These are phyloP conservation scores for Meiosimyza decipiens DNA, from an alignment of 2,888 invertebrate species.

Conservation along the genomic window DNA sequence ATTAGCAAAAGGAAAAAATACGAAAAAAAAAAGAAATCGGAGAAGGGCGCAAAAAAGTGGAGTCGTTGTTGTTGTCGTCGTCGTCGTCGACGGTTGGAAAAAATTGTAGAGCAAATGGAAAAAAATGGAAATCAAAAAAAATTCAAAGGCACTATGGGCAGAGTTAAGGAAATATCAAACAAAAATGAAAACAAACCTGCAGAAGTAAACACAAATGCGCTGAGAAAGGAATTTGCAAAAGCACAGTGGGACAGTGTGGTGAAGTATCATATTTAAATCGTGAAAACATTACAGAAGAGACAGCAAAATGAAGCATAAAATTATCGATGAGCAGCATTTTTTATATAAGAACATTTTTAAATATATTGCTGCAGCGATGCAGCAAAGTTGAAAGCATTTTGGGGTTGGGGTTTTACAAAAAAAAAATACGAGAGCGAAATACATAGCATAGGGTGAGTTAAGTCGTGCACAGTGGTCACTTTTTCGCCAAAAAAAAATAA, in stretches of 20 bases:
- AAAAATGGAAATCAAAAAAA: not conserved
- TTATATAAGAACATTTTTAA: not conserved
- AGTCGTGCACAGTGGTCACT: constrained; percentile 6
- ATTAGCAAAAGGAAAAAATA: constrained; percentile 57
- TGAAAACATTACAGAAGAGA: constrained; percentile 24
- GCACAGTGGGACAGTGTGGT: not conserved
- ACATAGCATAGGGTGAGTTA: no score
- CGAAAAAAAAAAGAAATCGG: constrained; percentile 43
- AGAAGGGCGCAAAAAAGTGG: constrained; percentile 1
- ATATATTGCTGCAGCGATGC: constrained; percentile 1
- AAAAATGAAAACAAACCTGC: not conserved
- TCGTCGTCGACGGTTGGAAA: constrained; percentile 1
- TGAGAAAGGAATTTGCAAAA: not conserved
- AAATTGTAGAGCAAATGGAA: constrained; percentile 10
- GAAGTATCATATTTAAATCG: not conserved
- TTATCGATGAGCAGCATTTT: constrained; percentile 20
- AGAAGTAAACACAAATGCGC: not conserved
- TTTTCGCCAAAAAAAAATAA: not conserved
- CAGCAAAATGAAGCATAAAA: not conserved
- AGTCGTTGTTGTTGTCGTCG: not conserved
- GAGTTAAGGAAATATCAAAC: not conserved
- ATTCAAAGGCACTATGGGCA: not conserved
- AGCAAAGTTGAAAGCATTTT: not conserved
- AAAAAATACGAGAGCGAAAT: not conserved
- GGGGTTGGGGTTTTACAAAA: not conserved